Conservation (phyloP, 1,140 invertebrate species). For the Parapsyche elsis region DNA sequence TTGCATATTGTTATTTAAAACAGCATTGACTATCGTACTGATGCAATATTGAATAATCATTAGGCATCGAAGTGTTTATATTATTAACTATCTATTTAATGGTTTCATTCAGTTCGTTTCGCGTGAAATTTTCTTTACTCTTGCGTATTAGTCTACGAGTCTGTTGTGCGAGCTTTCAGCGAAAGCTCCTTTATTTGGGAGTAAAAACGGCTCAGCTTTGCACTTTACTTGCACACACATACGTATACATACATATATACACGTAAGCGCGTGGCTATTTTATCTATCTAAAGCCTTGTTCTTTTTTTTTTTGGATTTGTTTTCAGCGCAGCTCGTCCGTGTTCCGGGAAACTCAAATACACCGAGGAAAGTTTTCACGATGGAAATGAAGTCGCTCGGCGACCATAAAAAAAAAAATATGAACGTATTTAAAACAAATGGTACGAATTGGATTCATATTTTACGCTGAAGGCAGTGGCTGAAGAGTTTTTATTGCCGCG, state of each 20-base stretch:
- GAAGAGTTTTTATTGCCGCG: background rate
- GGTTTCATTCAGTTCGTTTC: no score
- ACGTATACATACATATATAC: no score
- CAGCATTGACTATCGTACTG: no score
- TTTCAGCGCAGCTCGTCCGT: background rate
- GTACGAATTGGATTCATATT: constrained; percentile 11
- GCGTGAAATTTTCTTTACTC: no score
- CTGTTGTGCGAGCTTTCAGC: constrained; percentile 10
- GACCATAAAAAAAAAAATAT: constrained; percentile 4
- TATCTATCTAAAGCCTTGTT: no score
- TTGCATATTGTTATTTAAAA: no score
- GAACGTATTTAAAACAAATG: constrained; percentile 7
- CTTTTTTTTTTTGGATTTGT: background rate
- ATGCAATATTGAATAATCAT: no score
- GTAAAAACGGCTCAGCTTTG: constrained; percentile 26
- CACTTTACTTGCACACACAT: background rate
- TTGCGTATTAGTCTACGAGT: no score
- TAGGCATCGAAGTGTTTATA: no score
- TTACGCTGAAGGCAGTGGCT: background rate
- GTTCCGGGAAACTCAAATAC: constrained; percentile 1
- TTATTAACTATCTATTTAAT: no score
- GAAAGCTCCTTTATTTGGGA: constrained; percentile 12
- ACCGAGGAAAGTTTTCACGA: constrained; percentile 1
- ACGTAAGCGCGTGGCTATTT: no score
- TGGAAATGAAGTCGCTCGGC: constrained; percentile 3